phyloP scores from a whole-genome alignment of 2,113 vertebrate genomes.

The Caracal caracal region DNA sequence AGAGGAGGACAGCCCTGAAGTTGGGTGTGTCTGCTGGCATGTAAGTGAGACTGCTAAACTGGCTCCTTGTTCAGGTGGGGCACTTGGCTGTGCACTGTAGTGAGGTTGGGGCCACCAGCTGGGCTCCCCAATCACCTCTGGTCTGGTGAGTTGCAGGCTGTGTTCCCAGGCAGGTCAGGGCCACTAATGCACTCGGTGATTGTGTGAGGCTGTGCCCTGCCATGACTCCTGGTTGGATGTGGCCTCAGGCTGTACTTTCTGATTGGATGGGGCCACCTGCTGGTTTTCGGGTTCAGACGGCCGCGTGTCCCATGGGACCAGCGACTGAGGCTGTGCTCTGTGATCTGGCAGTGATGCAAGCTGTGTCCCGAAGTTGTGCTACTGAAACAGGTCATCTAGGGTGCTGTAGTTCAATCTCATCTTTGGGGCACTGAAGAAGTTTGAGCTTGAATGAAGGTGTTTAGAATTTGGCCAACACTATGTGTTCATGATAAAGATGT shows the following conservation, averaged over 20 bases:
- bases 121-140: background rate
- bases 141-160: background rate
- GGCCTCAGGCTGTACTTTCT: background rate
- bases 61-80: background rate
- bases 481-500: background rate
- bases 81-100: background rate
- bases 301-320: fast-evolving
- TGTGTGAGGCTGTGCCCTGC: fast-evolving
- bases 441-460: background rate
- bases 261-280: background rate
- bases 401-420: background rate
- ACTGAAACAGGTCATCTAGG: background rate
- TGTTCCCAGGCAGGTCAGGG: too few species aligned
- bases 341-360: background rate
- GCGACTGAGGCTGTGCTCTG: fast-evolving
- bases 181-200: background rate
- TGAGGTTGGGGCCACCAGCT: background rate
- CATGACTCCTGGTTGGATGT: background rate
- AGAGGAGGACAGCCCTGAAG: background rate
- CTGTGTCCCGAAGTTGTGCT: background rate
- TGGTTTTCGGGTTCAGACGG: background rate
- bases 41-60: background rate
- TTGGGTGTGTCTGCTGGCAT: background rate
- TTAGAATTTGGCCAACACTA: background rate
- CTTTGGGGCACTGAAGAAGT: background rate